A percentile compares a stretch with the other conserved stretches of the same genome.
Evolutionary conservation across 2,797 vertebrate species (phyloP).

Genomic region (Lepilemur ruficaudatus): DNA sequence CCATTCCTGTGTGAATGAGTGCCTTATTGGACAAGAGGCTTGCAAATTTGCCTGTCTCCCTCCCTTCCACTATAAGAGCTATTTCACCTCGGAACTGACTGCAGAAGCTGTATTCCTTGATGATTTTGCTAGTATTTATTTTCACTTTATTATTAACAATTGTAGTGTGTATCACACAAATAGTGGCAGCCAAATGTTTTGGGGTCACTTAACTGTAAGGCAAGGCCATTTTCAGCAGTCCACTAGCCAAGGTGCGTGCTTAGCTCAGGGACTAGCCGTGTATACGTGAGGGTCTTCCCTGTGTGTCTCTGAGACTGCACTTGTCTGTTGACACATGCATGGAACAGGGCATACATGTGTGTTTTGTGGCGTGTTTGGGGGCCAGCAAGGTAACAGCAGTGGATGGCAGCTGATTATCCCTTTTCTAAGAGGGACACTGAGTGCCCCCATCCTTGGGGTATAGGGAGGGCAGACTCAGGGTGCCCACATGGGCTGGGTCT

Average conservation of each 20-base stretch:
- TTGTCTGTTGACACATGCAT: not conserved
- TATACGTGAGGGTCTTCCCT: not conserved
- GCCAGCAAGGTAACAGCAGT: not conserved
- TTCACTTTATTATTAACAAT: not conserved
- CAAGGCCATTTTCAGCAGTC: not conserved
- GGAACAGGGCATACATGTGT: not conserved
- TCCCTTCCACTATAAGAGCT: not conserved
- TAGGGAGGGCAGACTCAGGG: not conserved
- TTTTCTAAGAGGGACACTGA: not conserved
- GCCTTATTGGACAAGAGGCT: not conserved
- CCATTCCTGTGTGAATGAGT: not conserved
- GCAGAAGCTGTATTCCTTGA: not conserved
- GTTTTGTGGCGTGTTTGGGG: not conserved
- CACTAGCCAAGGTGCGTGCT: not conserved
- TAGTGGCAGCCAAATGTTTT: not conserved
- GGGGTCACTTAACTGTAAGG: not conserved
- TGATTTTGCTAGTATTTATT: not conserved
- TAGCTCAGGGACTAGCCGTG: not conserved
- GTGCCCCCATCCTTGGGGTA: not conserved
- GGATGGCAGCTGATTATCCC: not conserved
- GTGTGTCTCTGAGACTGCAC: not conserved
- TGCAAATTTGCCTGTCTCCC: not conserved
- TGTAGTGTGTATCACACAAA: not conserved
- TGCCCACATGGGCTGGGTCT: not conserved
- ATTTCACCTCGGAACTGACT: not conserved